A percentile compares a stretch with the other conserved stretches of the same genome.
These are phyloP conservation scores for Passer domesticus DNA, from an alignment of 2,113 vertebrate species.

Conservation along the genomic window DNA sequence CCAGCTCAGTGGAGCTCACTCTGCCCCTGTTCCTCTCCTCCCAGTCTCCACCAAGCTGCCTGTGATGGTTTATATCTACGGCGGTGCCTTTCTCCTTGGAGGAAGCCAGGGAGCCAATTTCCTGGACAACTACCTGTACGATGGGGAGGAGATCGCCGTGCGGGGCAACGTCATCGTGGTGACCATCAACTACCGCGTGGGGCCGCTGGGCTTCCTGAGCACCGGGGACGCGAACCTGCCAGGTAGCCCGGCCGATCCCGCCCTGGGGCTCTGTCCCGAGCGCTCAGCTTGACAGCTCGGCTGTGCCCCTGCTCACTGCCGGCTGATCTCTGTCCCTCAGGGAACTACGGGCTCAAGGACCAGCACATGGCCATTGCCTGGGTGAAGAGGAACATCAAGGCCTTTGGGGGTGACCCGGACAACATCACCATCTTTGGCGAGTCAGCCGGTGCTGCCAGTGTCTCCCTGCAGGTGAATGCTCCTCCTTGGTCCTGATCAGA, in stretches of 20 bases:
- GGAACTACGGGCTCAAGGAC: constrained; percentile 93
- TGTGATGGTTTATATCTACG: constrained; percentile 91
- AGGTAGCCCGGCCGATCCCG: constrained; percentile 48
- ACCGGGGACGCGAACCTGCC: constrained; percentile 82
- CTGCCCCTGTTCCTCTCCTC: neutral
- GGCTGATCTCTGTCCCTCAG: constrained; percentile 46
- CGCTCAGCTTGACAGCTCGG: neutral
- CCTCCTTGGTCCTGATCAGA: neutral
- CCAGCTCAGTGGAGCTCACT: neutral
- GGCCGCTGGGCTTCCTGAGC: constrained; percentile 92
- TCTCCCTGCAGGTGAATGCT: constrained; percentile 86
- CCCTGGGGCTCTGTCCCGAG: accelerated
- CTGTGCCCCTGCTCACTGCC: neutral
- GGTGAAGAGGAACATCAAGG: constrained; percentile 93
- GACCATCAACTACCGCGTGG: constrained; percentile 88
- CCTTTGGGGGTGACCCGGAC: constrained; percentile 88
- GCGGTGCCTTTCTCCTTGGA: constrained; percentile 86
- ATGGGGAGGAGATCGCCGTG: constrained; percentile 85
- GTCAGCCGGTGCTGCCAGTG: constrained; percentile 85
- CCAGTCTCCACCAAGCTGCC: constrained; percentile 85
- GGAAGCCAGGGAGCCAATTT: constrained; percentile 82
- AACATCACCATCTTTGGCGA: constrained; percentile 95
- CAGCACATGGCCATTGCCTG: constrained; percentile 93
- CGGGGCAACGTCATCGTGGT: constrained; percentile 91
- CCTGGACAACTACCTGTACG: constrained; percentile 86